Evolutionary conservation across 92 coral and sea anemone species (phyloP), one percentile per base, ranked within the genome.

Genomic region (Micromussa lordhowensis): DNA sequence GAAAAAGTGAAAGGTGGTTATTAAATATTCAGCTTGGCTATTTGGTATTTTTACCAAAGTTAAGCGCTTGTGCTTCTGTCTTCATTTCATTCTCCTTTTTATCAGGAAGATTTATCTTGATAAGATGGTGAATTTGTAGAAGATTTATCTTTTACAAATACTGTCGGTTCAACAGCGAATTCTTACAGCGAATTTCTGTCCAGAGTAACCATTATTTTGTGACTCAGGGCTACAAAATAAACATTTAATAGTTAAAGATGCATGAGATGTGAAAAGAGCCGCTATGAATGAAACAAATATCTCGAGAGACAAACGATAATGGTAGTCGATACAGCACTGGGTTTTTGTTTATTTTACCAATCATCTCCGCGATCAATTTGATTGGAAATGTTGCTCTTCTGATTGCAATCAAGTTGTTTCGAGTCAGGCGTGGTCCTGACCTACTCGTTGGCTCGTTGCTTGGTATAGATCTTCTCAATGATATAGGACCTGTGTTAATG

Each of bases 401-500:
- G 19, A 36, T 88, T 26, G 80, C 92, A 5, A 84, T 92, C 83
- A 83, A 44, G 34, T 61, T 73, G 10, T 91, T 91, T 68, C 83
- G 88, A 15, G 73, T 74, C 35, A 87, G 64, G 49, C 92, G 92
- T 6, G 92, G 88, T 71, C 94, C 94, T 14, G 94, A 91, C 12
- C 68, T 84, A 34, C 82, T 91, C 36, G 90, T 91, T 40, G 92
- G 94, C 53, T 79, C 87, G 11, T 36, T 91, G 30, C 87, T 92
- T 30, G 48, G 49, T 31, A 80, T 88, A 24, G 92, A 91, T 58
- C 92, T 88, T 44, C 77, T 91, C 0, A 91, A 91, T 19, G 87
- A 84, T 66, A n/a, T 91, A 8, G 83, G 77, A 6, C 94, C 94
- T 4, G 92, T 91, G 3, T 78, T 88, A 29, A 83, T 84, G 10